Evolutionary conservation across 2,797 vertebrate species (phyloP).

Genomic region (Pipistrellus pipistrellus): DNA sequence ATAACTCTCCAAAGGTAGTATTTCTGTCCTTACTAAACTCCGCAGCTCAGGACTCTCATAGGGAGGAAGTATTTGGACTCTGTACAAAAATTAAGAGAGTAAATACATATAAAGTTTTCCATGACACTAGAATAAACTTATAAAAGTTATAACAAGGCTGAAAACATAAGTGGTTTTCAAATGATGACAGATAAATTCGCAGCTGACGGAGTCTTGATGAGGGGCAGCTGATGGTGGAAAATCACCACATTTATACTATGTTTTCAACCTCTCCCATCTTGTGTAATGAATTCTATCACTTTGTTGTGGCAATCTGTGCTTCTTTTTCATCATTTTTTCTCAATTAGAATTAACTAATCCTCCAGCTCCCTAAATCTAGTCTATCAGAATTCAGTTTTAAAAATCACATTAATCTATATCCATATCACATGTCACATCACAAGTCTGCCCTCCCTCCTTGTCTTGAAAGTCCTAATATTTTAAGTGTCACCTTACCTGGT

Average conservation of each 20-base stretch:
- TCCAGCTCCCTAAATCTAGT: not conserved
- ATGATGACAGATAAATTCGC: not conserved
- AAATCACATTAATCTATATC: not conserved
- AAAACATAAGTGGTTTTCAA: slow-evolving; percentile 46
- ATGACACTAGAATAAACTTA: slow-evolving; percentile 2
- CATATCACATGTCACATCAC: not conserved
- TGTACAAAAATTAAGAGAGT: slow-evolving; percentile 46
- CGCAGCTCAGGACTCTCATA: not conserved
- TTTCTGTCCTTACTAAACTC: slow-evolving; percentile 5
- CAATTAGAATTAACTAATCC: not conserved
- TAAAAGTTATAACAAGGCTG: slow-evolving; percentile 15
- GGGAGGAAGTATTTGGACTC: not conserved
- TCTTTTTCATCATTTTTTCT: not conserved
- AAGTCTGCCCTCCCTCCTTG: not conserved
- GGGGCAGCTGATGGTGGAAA: not conserved
- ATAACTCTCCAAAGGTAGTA: not conserved
- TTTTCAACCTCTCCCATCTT: not conserved
- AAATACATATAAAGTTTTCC: slow-evolving; percentile 29
- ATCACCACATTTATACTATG: not conserved
- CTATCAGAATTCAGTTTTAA: not conserved
- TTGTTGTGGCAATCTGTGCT: not conserved
- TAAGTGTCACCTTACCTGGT: not conserved
- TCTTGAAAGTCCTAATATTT: slow-evolving; percentile 47
- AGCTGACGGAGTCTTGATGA: not conserved
- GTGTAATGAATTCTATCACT: slow-evolving; percentile 12